Base-by-base conservation (phyloP, 1,140 invertebrate genomes). In the Parapsyche elsis region DNA sequence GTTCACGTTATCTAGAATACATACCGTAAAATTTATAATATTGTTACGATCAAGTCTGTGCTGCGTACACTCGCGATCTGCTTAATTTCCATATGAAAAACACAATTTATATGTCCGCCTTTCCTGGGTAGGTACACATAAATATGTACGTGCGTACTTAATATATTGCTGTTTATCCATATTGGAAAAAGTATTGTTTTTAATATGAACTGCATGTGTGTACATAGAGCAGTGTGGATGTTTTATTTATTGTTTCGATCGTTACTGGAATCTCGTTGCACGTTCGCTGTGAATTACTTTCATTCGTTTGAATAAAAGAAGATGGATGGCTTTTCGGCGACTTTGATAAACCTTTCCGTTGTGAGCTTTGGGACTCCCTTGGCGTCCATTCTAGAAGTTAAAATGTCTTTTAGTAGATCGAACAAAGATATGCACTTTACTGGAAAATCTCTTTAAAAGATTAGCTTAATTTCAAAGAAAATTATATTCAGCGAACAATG, bases 341-440 rank as follows among this genome's bases (percentile, higher is more conserved):
- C 57, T 61, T 61, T 61, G 14, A 61, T 61, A 61, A 61, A 61
- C 57, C 57, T n/a, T 61, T 61, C 57, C 21, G 21, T 61, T 61
- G 57, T 61, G 57, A 61, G 57, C 57, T 61, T 61, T 61, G 57
- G 14, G 57, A 61, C 7, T 21, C 16, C 57, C 16, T 19, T 9
- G 19, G 16, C 16, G 57, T 19, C 5, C 21, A 16, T 61, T 19
- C 14, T 61, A 9, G 57, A 61, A 61, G 57, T 19, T 57, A 7
- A 14, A 57, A 14, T 21, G 16, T 61, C 57, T 61, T 61, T 21
- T 19, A 61, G 57, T 2, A 19, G 5, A 61, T 21, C 57, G 16
- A 19, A 16, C 16, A 19, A 61, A 61, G 57, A 61, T 0, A 19
- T 61, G 16, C 7, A 61, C 9, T 38, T 38, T 38, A 4, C 30